These are phyloP conservation scores for Chondrosia reniformis DNA, from an alignment of 37 sponge, comb jelly and placozoan genomes.

Conservation along the genomic window DNA sequence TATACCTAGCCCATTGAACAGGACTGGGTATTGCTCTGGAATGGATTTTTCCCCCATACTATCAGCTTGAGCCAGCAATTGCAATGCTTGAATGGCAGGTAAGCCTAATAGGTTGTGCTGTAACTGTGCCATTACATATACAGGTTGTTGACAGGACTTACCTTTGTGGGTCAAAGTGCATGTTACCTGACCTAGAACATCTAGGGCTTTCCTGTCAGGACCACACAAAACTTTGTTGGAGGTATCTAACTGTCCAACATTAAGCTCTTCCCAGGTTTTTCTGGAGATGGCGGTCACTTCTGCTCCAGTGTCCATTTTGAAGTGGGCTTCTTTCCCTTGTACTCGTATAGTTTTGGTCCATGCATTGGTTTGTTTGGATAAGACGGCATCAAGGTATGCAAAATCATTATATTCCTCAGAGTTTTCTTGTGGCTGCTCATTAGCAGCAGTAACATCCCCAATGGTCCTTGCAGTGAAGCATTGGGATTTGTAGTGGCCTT, in stretches of 20 bases:
- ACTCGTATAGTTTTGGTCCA: slow-evolving; percentile 15
- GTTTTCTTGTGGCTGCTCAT: too few species aligned
- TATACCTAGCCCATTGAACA: neutral
- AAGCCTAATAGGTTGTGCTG: slow-evolving; percentile 26
- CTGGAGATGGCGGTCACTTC: slow-evolving; percentile 21
- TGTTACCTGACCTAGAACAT: slow-evolving; percentile 8
- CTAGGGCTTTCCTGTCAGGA: neutral
- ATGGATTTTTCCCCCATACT: neutral
- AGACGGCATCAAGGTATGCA: slow-evolving; percentile 17
- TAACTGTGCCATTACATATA: slow-evolving; percentile 16
- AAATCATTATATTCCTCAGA: neutral
- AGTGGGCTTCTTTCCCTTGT: neutral
- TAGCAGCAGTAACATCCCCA: neutral
- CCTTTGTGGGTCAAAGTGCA: neutral
- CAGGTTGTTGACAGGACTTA: slow-evolving; percentile 1
- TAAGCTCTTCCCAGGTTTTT: neutral
- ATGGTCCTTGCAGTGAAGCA: neutral
- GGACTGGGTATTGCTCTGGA: neutral
- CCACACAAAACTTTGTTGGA: slow-evolving; percentile 1
- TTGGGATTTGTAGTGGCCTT: slow-evolving; percentile 40
- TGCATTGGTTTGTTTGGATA: neutral
- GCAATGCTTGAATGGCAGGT: slow-evolving; percentile 22
- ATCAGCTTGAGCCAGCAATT: neutral
- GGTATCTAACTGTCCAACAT: neutral
- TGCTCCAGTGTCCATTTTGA: slow-evolving; percentile 36